These are phyloP conservation scores for Melanaphis sacchari DNA, from an alignment of 1,140 invertebrate species.

Conservation along the genomic window DNA sequence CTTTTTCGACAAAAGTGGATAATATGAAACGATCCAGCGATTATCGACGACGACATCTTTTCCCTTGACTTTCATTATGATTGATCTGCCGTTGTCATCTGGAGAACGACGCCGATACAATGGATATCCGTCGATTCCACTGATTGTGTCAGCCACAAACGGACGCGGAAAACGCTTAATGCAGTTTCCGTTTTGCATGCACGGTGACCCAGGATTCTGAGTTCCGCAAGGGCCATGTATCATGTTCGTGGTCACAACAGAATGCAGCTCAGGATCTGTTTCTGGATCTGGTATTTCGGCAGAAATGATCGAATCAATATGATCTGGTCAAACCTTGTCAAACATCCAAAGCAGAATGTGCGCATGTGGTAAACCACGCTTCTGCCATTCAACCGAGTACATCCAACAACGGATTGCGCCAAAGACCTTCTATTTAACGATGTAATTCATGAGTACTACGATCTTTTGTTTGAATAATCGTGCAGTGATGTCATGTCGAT, in stretches of 20 bases:
- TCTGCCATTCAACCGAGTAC: slow-evolving; percentile 68
- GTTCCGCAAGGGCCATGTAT: slow-evolving; percentile 69
- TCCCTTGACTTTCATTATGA: slow-evolving; percentile 61
- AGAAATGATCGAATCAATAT: slow-evolving; percentile 66
- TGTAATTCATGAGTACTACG: too few species aligned
- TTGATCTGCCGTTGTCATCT: slow-evolving; percentile 58
- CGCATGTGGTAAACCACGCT: slow-evolving; percentile 65
- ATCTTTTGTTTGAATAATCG: too few species aligned
- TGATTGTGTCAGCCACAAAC: slow-evolving; percentile 62
- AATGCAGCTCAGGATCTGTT: slow-evolving; percentile 63
- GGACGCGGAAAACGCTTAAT: too few species aligned
- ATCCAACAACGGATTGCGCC: slow-evolving; percentile 62
- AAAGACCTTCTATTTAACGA: too few species aligned
- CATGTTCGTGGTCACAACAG: slow-evolving; percentile 65
- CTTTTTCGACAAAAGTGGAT: too few species aligned
- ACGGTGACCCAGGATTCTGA: too few species aligned
- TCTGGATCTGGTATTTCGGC: slow-evolving; percentile 68
- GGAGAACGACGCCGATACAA: slow-evolving; percentile 61
- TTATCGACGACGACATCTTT: slow-evolving; percentile 64
- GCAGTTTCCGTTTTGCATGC: too few species aligned
- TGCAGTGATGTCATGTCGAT: too few species aligned
- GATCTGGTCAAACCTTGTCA: slow-evolving; percentile 63
- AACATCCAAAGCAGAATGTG: slow-evolving; percentile 68
- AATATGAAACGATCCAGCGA: slow-evolving; percentile 59
- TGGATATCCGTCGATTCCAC: slow-evolving; percentile 65